Evolutionary conservation across 2,113 vertebrate genomes (phyloP).

Genomic region (Eptesicus fuscus): DNA sequence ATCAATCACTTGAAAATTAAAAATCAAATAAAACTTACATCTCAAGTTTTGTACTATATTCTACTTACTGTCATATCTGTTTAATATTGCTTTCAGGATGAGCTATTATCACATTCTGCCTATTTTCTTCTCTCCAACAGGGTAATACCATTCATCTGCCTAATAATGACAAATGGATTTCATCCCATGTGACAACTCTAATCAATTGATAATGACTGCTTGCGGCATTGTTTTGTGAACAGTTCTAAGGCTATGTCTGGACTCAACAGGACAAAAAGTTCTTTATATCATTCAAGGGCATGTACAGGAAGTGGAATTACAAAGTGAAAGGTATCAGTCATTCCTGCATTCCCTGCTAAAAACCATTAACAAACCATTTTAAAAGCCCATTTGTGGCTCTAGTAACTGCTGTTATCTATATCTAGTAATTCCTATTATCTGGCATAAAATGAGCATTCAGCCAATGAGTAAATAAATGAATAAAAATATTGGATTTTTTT

Average conservation of each 20-base stretch:
- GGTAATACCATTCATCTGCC: neutral
- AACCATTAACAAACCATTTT: neutral
- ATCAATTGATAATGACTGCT: slow-evolving; percentile 48
- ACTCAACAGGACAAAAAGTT: slow-evolving; percentile 23
- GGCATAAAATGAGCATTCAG: neutral
- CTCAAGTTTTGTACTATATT: neutral
- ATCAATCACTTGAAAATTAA: neutral
- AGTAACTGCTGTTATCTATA: neutral
- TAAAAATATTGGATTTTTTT: neutral
- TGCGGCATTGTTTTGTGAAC: slow-evolving; percentile 22
- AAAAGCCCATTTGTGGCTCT: neutral
- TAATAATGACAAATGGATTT: slow-evolving; percentile 55
- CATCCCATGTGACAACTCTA: slow-evolving; percentile 45
- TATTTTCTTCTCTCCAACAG: slow-evolving; percentile 16
- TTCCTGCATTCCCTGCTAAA: neutral
- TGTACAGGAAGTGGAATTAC: neutral
- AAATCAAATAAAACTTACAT: slow-evolving; percentile 28
- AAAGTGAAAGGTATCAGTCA: neutral
- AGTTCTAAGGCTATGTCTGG: slow-evolving; percentile 17
- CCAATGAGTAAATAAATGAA: neutral
- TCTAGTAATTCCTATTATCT: neutral
- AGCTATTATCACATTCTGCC: neutral
- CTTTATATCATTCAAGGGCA: slow-evolving; percentile 3
- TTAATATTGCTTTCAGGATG: neutral
- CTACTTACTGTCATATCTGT: neutral